These are phyloP conservation scores for Sardina pilchardus DNA, from an alignment of 2,113 vertebrate species.

Conservation along the genomic window DNA sequence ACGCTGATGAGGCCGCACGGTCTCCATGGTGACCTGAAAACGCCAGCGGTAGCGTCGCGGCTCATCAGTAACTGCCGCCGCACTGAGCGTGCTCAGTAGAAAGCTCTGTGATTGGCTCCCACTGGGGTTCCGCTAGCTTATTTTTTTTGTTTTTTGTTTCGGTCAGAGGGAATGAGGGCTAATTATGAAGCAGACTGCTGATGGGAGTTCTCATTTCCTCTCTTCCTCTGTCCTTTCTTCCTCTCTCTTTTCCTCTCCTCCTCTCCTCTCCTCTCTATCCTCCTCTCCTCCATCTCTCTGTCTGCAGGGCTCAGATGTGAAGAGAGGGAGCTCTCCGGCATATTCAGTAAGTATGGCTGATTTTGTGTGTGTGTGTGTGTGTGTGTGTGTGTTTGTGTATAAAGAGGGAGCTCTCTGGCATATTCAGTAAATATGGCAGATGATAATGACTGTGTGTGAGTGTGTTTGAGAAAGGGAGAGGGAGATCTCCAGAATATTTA, in stretches of 20 bases:
- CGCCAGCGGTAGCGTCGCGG: conserved; percentile 39
- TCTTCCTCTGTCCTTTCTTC: neutral
- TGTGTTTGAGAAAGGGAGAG: too few species aligned
- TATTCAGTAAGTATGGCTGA: conserved; percentile 54
- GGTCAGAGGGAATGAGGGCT: conserved; percentile 40
- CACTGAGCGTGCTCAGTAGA: neutral
- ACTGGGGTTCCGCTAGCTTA: conserved; percentile 7
- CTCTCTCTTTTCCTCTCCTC: conserved; percentile 7
- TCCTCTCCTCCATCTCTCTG: neutral
- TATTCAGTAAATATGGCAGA: too few species aligned
- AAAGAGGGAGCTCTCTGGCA: neutral
- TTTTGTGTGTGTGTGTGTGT: neutral
- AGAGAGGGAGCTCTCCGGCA: conserved; percentile 57
- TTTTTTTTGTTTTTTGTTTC: conserved; percentile 45
- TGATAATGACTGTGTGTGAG: too few species aligned
- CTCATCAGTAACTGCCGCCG: conserved; percentile 42
- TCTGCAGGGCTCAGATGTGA: conserved; percentile 53
- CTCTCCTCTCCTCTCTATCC: neutral
- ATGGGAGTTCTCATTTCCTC: neutral
- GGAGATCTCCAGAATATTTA: too few species aligned
- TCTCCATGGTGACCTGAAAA: conserved; percentile 47
- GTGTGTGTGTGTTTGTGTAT: neutral
- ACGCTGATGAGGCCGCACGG: neutral
- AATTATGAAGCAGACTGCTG: conserved; percentile 43
- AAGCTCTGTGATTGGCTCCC: neutral